Evolutionary conservation across 2,113 vertebrate species (phyloP), one percentile per base, ranked within the genome.

Genomic region (Ascaphus truei): DNA sequence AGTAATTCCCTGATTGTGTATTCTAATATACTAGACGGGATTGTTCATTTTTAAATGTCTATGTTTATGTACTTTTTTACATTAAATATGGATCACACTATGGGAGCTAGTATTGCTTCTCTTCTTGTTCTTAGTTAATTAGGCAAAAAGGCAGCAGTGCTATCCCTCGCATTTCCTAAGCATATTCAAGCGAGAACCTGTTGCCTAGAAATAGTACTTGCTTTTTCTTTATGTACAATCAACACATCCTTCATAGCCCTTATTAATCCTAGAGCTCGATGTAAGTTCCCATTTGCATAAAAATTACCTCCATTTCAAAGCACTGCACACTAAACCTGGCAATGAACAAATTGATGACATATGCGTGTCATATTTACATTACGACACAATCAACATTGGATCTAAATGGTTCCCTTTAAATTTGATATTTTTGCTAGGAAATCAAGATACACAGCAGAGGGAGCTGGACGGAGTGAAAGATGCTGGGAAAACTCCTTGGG

Each of bases 281-380:
- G 22, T 29, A 62, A 47, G 4, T n/a, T n/a, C n/a, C n/a, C n/a
- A n/a, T 59, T 59, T 59, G 39, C 56, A 62, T 62, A 62, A 62
- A 62, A 47, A 47, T 62, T 33, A 62, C 41, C 15, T 45, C 2
- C 41, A 5, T 3, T 45, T 45, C 16, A 45, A 45, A 45, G n/a
- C 13, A 45, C 13, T 18, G 4, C 41, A 45, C n/a, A n/a, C 12
- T 6, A 20, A 45, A 7, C 20, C 5, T 45, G 41, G 5, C 41
- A 45, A 12, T 10, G 37, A n/a, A n/a, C 37, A 13, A 15, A 18
- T 62, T 62, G 59, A 9, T 13, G 8, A 26, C 41, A 48, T 47
- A 37, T 66, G 48, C 18, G 36, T 51, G 58, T 61, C 58, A 51
- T 51, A 51, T 50, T 51, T 63, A 51, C 23, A 51, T 26, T 37